Evolutionary conservation across 2,113 vertebrate genomes (phyloP).

Genomic region (Vidua chalybeata): DNA sequence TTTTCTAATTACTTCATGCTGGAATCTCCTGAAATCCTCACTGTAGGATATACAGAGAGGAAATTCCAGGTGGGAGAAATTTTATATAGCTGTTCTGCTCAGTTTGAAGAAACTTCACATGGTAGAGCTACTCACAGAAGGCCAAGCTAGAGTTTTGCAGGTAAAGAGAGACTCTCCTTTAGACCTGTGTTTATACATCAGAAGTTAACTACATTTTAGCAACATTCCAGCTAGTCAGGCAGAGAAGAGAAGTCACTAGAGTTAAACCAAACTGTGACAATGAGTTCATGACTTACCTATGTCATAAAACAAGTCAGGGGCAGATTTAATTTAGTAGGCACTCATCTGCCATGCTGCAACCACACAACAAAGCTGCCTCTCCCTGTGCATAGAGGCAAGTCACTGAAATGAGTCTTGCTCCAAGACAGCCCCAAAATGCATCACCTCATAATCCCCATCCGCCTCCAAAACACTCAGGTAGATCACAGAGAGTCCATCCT

Average conservation of each 20-base stretch:
- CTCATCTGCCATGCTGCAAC: background rate
- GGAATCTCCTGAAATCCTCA: background rate
- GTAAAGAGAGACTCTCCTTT: background rate
- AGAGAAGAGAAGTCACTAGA: background rate
- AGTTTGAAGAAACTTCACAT: background rate
- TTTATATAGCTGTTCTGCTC: background rate
- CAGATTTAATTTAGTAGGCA: background rate
- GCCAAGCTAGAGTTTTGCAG: background rate
- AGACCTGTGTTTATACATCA: background rate
- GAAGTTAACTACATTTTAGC: background rate
- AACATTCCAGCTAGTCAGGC: background rate
- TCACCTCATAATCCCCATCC: background rate
- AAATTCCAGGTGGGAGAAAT: background rate
- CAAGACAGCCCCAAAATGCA: background rate
- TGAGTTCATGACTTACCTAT: background rate
- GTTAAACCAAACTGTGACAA: background rate
- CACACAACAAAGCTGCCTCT: background rate
- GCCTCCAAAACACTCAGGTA: background rate
- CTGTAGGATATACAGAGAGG: background rate
- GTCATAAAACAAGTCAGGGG: background rate
- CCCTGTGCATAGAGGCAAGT: background rate
- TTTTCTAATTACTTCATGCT: background rate
- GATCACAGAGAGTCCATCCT: background rate
- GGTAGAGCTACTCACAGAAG: background rate
- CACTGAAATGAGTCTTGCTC: background rate